Evolutionary conservation across 2,113 vertebrate species (phyloP), one percentile per base, ranked within the genome.

Genomic region (Macroglossus sobrinus): DNA sequence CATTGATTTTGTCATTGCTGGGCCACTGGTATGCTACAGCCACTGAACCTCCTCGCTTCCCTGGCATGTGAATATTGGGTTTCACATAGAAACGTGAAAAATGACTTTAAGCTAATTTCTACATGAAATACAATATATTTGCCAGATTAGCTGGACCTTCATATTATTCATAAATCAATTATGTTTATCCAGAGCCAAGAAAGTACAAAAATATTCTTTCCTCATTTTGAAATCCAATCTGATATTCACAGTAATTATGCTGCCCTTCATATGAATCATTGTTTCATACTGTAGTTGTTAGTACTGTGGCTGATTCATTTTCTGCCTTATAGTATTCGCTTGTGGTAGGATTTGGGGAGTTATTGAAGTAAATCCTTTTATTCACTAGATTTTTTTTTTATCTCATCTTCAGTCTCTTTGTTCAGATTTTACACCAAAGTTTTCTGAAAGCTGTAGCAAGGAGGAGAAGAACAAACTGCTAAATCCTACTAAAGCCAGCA

Each of bases 101-200:
- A 98, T 94, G 76, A 53, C 93, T 98, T 98, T 95, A 94, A 97
- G 84, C 71, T 97, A 88, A 86, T 98, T 97, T 98, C 92, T 97
- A 89, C 93, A 55, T 97, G 98, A 98, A 98, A 98, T 92, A 95
- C 64, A 97, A 97, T 98, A 93, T 98, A 98, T 97, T 97, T 96
- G 78, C 96, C 98, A 93, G 96, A 98, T 97, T 98, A 98, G 87
- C 79, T 75, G 95, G 61, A 84, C 95, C 91, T 95, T 98, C 89
- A 57, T 96, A 94, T 98, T 98, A 98, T 98, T 97, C 97, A 97
- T 98, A 98, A 98, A 98, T 98, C 98, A 98, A 95, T 98, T 98
- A 96, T 95, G 93, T 97, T 98, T 97, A 97, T 96, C 92, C 92
- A 89, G 89, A 96, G 97, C 94, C 86, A 97, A 94, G 94, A 98